A percentile compares a stretch with the other conserved stretches of the same genome.
phyloP scores from a whole-genome alignment of 2,113 vertebrate species.

The Cephalopterus ornatus region DNA sequence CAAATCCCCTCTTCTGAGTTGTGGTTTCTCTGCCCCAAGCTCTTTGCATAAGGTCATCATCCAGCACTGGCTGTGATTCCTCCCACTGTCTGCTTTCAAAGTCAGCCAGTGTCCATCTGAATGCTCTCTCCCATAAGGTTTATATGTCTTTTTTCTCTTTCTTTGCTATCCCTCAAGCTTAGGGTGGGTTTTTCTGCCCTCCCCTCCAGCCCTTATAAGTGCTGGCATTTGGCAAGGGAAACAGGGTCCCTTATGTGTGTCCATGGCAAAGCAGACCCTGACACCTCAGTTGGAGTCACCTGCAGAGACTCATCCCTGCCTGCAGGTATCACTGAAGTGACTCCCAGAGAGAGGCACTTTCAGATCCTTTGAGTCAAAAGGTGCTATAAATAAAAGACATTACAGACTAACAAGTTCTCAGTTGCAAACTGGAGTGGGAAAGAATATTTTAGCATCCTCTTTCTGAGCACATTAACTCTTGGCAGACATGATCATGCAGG shows the following conservation, averaged over 20 bases:
- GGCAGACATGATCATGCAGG: background rate
- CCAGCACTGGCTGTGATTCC: background rate
- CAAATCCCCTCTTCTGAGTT: background rate
- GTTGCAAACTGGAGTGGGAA: slow-evolving; percentile 37
- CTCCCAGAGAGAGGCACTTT: background rate
- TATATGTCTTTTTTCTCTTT: background rate
- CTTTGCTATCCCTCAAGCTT: background rate
- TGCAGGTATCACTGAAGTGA: background rate
- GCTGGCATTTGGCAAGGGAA: background rate
- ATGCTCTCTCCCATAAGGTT: accelerated
- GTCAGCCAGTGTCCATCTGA: background rate
- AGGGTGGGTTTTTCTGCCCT: background rate
- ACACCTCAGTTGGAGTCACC: background rate
- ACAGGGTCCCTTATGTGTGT: background rate
- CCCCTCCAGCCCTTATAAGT: background rate
- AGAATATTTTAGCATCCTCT: slow-evolving; percentile 53
- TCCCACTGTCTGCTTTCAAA: background rate
- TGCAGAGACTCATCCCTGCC: background rate
- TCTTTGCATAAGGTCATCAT: background rate
- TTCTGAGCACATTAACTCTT: slow-evolving; percentile 44
- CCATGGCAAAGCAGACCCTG: background rate
- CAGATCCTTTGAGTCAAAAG: background rate
- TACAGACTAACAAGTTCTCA: slow-evolving; percentile 40
- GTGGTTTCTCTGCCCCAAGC: background rate
- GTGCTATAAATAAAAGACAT: slow-evolving; percentile 53